Base-by-base conservation (phyloP, 2,113 vertebrate species). In the Martes martes region DNA sequence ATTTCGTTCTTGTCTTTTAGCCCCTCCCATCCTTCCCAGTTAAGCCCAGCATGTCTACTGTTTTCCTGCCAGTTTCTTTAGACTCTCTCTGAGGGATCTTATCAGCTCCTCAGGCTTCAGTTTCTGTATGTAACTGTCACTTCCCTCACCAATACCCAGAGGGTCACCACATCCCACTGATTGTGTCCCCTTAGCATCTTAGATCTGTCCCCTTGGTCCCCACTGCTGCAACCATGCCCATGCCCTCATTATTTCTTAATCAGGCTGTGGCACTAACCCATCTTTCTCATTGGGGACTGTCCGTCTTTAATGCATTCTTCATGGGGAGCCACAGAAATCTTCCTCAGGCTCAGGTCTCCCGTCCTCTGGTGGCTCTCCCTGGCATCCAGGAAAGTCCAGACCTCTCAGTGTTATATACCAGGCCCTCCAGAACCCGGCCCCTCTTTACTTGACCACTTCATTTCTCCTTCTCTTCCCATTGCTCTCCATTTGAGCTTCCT, bases 41-140 rank as follows among this genome's bases (percentile, higher is more conserved):
- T n/a, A 31, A 57, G 61, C 55, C 5, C 47, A 23, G 42, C 24
- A 18, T 0, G 4, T 23, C n/a, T 10, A 0, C 33, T 63, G 0
- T 36, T 67, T 10, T 31, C 55, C 9, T 28, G n/a, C 42, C 45
- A 4, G 39, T 55, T 73, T 81, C 19, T 63, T 83, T 61, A n/a
- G 19, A 16, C 23, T 36, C 33, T 82, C 57, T 61, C 36, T 26
- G 50, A 87, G 61, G 33, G 42, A 71, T 36, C 23, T 7, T 11
- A 3, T 14, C 79, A 55, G 63, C 2, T 18, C 18, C 16, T 79
- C 15, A 33, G 24, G 21, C 47, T 91, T 82, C 18, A 14, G 0
- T 42, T 82, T 47, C 47, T 82, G 0, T 65, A 1, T 42, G 4
- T 85, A 28, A 23, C 33, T 50, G 36, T 65, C 21, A 52, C 50